Evolutionary conservation across 2,888 invertebrate species (phyloP), one percentile per base, ranked within the genome.

Genomic region (Ochropleura leucogaster): DNA sequence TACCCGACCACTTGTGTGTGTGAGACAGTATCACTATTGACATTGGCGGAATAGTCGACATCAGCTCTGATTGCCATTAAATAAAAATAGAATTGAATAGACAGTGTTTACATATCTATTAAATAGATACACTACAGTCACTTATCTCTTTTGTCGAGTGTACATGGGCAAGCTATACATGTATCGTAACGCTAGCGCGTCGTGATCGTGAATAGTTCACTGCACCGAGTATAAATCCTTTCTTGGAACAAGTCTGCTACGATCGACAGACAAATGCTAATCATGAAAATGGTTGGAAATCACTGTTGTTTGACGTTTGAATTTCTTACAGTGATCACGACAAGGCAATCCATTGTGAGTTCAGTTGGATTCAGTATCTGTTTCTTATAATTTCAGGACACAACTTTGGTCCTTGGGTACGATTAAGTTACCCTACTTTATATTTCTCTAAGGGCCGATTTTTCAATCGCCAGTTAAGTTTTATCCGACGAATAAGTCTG

Each of bases 121-220:
- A 30, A 30, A 30, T 30, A 30, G 30, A 30, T 30, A 30, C 30
- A 30, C 30, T 30, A 30, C 30, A 30, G 30, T 30, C 3, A 30
- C 30, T 30, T 30, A 30, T 30, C 30, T 30, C 30, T 30, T 30
- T 30, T 30, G 30, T 3, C 30, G 30, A 30, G 30, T 30, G 30
- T 30, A 30, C 42, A 42, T 65, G 30, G 51, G 49, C 20, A 12
- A 62, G 18, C 63, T 65, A 46, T 68, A 57, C 55, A 53, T 72
- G 59, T 72, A 67, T 70, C 59, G 59, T 72, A 62, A 68, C 60
- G 72, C 78, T 68, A 44, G 72, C 62, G 68, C 72, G 68, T 85
- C 83, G 85, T 83, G 83, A 74, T 83, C 83, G 79, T 83, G 85
- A 82, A 82, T 85, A 85, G 85, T 85, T 85, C 74, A 85, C 53